A percentile compares a stretch with the other conserved stretches of the same genome.
phyloP scores from a whole-genome alignment of 1,140 invertebrate species.

The Galendromus occidentalis region DNA sequence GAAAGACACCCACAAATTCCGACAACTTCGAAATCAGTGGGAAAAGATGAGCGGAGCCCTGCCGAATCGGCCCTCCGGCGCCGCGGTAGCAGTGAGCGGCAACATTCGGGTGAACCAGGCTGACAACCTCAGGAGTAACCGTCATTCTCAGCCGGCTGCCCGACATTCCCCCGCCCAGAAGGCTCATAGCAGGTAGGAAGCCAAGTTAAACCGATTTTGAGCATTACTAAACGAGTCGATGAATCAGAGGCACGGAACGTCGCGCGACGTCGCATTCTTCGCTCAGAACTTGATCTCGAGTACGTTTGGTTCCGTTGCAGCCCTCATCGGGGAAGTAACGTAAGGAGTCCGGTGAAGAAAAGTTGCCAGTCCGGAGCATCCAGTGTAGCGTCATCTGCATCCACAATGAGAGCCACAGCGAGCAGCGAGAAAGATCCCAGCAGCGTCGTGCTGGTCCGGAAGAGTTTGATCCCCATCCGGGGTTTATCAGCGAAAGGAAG shows the following conservation, averaged over 20 bases:
- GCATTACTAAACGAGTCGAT: not conserved
- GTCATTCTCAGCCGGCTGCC: slow-evolving; percentile 1
- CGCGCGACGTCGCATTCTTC: not conserved
- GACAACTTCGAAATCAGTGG: slow-evolving; percentile 1
- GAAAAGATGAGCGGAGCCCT: not conserved
- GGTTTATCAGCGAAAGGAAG: not conserved
- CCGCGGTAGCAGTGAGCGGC: not conserved
- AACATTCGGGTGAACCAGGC: not conserved
- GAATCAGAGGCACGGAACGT: not conserved
- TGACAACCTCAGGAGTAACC: not conserved
- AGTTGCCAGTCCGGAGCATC: not conserved
- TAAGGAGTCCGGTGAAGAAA: not conserved
- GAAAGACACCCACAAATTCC: slow-evolving; percentile 9
- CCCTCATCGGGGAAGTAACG: not conserved
- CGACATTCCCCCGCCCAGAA: slow-evolving; percentile 5
- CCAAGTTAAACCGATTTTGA: not conserved
- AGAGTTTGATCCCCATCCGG: slow-evolving; percentile 9
- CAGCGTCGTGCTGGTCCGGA: slow-evolving; percentile 3
- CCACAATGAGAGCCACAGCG: not conserved
- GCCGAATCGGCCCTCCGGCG: not conserved
- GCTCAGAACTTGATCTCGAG: not conserved
- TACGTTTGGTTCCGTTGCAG: not conserved
- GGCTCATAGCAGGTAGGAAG: not conserved
- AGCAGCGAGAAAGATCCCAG: not conserved
- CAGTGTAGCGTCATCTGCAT: slow-evolving; percentile 2